These are phyloP conservation scores for Microcebus jonahi DNA, from an alignment of 2,113 vertebrate species.

Conservation along the genomic window DNA sequence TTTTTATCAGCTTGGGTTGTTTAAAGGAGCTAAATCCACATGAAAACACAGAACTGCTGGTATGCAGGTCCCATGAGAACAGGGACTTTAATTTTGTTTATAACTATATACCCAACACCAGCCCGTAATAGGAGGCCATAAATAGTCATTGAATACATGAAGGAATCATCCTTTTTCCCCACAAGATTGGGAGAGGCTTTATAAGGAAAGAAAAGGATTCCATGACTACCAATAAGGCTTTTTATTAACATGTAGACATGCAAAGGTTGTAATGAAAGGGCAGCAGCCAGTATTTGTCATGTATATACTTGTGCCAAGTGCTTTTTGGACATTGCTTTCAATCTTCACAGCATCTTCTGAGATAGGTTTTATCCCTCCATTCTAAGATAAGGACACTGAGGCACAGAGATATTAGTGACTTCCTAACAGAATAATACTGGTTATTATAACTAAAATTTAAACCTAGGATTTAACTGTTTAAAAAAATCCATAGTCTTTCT, in stretches of 20 bases:
- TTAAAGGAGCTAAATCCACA: background rate
- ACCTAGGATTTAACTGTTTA: background rate
- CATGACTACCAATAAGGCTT: background rate
- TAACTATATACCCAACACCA: background rate
- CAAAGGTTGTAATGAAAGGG: background rate
- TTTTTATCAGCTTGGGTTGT: background rate
- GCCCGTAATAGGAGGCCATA: background rate
- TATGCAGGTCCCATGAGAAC: background rate
- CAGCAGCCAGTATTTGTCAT: background rate
- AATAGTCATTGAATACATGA: background rate
- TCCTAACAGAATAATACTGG: background rate
- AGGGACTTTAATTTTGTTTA: background rate
- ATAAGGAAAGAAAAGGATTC: background rate
- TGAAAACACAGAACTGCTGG: background rate
- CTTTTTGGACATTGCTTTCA: background rate
- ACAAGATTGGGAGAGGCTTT: background rate
- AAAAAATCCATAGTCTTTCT: background rate
- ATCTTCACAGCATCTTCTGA: background rate
- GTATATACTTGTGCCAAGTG: background rate
- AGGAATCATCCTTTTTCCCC: background rate
- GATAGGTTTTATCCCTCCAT: background rate
- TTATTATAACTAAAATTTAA: conserved; percentile 23
- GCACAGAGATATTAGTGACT: background rate
- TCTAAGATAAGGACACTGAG: background rate
- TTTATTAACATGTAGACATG: background rate